phyloP scores from a whole-genome alignment of 2,797 vertebrate genomes.

The Pyrocephalus nanus region DNA sequence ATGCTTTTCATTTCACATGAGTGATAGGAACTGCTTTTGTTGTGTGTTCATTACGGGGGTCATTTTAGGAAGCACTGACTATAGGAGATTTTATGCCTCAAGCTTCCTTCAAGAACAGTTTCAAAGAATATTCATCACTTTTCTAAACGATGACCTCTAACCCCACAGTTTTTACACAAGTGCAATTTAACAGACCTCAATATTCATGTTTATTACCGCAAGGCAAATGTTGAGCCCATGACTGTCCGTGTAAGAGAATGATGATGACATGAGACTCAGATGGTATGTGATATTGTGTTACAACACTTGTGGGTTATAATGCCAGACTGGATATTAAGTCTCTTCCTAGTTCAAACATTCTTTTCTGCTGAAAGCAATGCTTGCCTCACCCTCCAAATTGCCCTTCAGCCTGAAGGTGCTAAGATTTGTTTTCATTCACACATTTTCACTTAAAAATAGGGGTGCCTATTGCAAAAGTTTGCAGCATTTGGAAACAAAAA shows the following conservation, averaged over 20 bases:
- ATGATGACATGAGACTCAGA: not conserved
- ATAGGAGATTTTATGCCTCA: not conserved
- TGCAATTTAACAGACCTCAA: not conserved
- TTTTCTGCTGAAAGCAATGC: not conserved
- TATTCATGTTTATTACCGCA: accelerated
- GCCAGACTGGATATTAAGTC: not conserved
- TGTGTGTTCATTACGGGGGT: not conserved
- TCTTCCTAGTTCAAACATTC: not conserved
- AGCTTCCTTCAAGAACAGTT: not conserved
- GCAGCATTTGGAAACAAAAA: not conserved
- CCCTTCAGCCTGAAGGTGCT: not conserved
- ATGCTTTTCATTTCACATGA: not conserved
- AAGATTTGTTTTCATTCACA: not conserved
- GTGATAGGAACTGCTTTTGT: not conserved
- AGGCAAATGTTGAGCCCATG: not conserved
- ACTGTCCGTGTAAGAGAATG: not conserved
- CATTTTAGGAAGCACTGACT: not conserved
- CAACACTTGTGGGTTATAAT: not conserved
- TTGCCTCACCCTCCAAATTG: not conserved
- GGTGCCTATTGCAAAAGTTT: not conserved
- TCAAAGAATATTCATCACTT: not conserved
- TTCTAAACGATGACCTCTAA: not conserved
- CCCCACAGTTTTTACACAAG: not conserved
- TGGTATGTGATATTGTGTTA: not conserved
- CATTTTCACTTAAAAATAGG: not conserved